These are phyloP conservation scores for Eucriotettix oculatus DNA, from an alignment of 2,888 invertebrate species.

Conservation along the genomic window DNA sequence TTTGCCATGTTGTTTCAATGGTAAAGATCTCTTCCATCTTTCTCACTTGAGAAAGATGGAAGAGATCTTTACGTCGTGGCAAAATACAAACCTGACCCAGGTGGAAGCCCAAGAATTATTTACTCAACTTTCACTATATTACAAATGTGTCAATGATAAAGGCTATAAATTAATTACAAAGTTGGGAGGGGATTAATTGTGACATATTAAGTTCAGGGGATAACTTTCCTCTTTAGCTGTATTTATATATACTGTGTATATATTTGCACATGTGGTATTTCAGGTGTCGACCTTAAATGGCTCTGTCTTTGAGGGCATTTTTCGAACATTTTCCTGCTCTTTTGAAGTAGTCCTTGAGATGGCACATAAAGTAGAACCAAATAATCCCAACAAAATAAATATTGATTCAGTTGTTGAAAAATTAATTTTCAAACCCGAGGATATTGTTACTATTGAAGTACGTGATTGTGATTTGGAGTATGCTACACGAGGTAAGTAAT, in stretches of 20 bases:
- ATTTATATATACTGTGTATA: not conserved
- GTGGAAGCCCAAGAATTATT: no score
- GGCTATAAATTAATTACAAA: no score
- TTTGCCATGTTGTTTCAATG: no score
- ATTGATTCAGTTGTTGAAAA: constrained; percentile 57
- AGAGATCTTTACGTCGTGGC: no score
- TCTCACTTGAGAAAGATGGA: no score
- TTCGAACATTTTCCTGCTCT: constrained; percentile 73
- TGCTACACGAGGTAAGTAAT: constrained; percentile 52
- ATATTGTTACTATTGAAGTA: constrained; percentile 68
- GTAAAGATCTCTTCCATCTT: no score
- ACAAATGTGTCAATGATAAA: no score
- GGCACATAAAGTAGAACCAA: constrained; percentile 57
- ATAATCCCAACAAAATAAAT: constrained; percentile 32
- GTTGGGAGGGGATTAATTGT: no score
- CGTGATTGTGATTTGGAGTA: constrained; percentile 77
- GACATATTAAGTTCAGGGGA: no score
- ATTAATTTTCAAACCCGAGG: constrained; percentile 67
- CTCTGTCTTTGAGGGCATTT: constrained; percentile 73
- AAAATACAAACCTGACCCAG: no score
- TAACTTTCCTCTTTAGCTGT: not conserved
- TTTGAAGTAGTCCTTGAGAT: constrained; percentile 80
- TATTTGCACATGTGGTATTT: constrained; percentile 5
- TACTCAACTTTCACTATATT: no score
- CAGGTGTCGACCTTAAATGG: constrained; percentile 66